These are phyloP conservation scores for Cichladusa arquata DNA, from an alignment of 2,113 vertebrate species.

Conservation along the genomic window DNA sequence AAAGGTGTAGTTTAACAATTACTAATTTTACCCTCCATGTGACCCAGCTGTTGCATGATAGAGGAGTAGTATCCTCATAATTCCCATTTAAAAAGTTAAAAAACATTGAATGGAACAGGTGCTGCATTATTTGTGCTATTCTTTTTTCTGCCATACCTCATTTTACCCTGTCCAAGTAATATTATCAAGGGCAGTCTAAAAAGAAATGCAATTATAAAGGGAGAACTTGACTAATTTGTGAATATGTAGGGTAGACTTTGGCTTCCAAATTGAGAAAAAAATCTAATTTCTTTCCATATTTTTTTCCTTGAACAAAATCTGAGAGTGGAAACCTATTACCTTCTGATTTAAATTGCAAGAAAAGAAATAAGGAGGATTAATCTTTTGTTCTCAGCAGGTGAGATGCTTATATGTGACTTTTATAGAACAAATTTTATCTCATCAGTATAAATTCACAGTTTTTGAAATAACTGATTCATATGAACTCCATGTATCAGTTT, in stretches of 20 bases:
- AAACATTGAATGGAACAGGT: not conserved
- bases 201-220: not conserved
- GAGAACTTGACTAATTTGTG: not conserved
- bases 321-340: not conserved
- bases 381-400: not conserved
- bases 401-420: not conserved
- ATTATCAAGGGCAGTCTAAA: not conserved
- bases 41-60: not conserved
- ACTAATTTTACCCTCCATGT: not conserved
- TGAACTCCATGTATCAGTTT: not conserved
- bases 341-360: not conserved
- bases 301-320: not conserved
- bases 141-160: not conserved
- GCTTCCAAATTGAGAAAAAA: not conserved
- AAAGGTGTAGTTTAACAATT: not conserved
- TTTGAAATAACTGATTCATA: not conserved
- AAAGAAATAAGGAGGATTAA: not conserved
- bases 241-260: not conserved
- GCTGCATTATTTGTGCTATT: not conserved
- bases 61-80: not conserved
- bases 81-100: not conserved
- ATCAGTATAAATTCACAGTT: not conserved
- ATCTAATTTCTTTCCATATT: not conserved
- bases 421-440: not conserved
- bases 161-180: not conserved